A percentile compares a stretch with the other conserved stretches of the same genome.
Conservation (phyloP, 2,113 vertebrate species). For the Malurus elegans region DNA sequence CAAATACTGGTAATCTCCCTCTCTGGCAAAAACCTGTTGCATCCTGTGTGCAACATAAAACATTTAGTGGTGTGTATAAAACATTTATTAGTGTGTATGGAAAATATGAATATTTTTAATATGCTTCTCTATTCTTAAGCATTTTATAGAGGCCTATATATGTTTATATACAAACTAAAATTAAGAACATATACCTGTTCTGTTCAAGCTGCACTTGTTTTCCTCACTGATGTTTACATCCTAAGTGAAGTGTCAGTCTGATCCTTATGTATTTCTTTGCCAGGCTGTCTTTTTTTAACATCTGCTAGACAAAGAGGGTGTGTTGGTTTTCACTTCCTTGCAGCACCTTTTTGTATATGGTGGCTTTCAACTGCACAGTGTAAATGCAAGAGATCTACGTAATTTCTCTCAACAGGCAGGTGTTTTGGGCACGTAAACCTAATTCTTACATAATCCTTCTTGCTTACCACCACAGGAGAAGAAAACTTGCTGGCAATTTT, state of each 20-base stretch:
- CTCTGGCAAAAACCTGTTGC: neutral
- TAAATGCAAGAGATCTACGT: neutral
- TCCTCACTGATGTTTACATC: neutral
- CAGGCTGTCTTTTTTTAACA: neutral
- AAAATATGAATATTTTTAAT: neutral
- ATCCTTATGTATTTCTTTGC: neutral
- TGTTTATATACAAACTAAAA: neutral
- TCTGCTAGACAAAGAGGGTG: neutral
- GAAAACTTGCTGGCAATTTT: constrained; percentile 94
- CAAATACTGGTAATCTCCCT: neutral
- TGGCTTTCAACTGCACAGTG: neutral
- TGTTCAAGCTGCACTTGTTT: neutral
- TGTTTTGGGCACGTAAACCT: neutral
- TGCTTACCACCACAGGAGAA: constrained; percentile 79
- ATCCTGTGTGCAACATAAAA: neutral
- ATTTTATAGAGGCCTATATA: neutral
- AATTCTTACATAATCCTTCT: constrained; percentile 16
- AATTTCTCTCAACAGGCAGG: neutral
- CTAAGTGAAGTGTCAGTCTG: neutral
- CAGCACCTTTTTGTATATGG: neutral
- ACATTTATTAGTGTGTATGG: neutral
- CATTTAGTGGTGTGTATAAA: neutral
- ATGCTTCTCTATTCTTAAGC: neutral
- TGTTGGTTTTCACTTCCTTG: neutral
- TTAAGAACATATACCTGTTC: neutral